These are phyloP conservation scores for Meloidogyne exigua DNA, from an alignment of 1,140 invertebrate genomes.

Conservation along the genomic window DNA sequence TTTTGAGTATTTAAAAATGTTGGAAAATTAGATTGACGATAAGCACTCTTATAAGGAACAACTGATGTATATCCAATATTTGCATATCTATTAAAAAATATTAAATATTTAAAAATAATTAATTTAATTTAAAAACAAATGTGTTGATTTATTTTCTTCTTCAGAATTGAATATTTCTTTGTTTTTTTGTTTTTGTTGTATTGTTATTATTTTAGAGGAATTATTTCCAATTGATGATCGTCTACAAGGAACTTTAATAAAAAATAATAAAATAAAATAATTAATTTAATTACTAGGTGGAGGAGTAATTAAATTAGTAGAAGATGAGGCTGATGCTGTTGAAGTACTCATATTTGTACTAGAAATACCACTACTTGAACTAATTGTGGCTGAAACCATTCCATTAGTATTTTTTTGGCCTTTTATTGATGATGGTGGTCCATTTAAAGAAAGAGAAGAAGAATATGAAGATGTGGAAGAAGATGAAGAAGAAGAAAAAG, in stretches of 20 bases:
- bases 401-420: background rate
- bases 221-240: constrained; percentile 8
- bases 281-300: constrained; percentile 7
- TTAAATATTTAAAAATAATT: constrained; percentile 1
- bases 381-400: background rate
- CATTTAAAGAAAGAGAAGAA: constrained; percentile 20
- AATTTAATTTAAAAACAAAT: constrained; percentile 10
- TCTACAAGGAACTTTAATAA: constrained; percentile 18
- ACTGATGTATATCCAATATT: constrained; percentile 57
- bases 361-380: constrained; percentile 26
- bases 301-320: background rate
- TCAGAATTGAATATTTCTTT: background rate
- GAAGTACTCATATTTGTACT: background rate
- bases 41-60: constrained; percentile 55
- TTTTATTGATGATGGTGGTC: constrained; percentile 17
- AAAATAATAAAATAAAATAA: background rate
- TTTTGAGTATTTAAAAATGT: constrained; percentile 42
- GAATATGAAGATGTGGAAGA: constrained; percentile 6
- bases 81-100: constrained; percentile 56
- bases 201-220: background rate
- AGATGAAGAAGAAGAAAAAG: background rate
- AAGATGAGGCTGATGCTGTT: constrained; percentile 10
- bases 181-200: background rate
- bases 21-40: constrained; percentile 60
- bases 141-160: constrained; percentile 18